Evolutionary conservation across 2,113 vertebrate species (phyloP), one percentile per base, ranked within the genome.

Genomic region (Mus spicilegus): DNA sequence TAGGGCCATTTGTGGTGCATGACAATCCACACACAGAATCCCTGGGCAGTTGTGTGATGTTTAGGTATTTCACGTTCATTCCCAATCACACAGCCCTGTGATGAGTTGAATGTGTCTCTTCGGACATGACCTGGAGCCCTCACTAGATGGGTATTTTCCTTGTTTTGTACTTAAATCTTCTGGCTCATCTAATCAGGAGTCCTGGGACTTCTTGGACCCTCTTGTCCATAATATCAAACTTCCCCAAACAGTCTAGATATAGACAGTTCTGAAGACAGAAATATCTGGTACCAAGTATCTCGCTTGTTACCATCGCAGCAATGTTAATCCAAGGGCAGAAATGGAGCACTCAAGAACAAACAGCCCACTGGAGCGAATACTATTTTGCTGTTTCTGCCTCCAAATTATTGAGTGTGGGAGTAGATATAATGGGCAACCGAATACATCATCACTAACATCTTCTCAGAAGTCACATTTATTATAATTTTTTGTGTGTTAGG

Each of bases 21-120:
- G 90, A 30, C 39, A 85, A 81, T 46, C 61, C 87, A 87, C 72
- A 86, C 20, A 49, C 14, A 89, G 16, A 49, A 16, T 70, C 36
- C 80, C 65, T 81, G 14, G 54, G 39, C 8, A 94, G 30, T 46
- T 91, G 77, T 92, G 14, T 92, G 17, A 85, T 76, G 89, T 88
- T 77, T 81, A 77, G 90, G 3, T 10, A 73, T 39, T 75, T 65
- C 54, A 10, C 12, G 49, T 11, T 33, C 14, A 63, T 20, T 2
- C 39, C 65, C 5, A 96, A 73, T 49, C 10, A 0, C 39, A 56
- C 22, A 1, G 14, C 5, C 39, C 39, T 19, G n/a, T 72, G 70
- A 91, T 17, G 46, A 58, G 22, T 26, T 69, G 26, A 89, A 3
- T 69, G 13, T 4, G 1, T 84, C 56, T 76, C 20, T 76, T 80